These are phyloP conservation scores for Chydorus sphaericus DNA, from an alignment of 2,888 invertebrate species.

Conservation along the genomic window DNA sequence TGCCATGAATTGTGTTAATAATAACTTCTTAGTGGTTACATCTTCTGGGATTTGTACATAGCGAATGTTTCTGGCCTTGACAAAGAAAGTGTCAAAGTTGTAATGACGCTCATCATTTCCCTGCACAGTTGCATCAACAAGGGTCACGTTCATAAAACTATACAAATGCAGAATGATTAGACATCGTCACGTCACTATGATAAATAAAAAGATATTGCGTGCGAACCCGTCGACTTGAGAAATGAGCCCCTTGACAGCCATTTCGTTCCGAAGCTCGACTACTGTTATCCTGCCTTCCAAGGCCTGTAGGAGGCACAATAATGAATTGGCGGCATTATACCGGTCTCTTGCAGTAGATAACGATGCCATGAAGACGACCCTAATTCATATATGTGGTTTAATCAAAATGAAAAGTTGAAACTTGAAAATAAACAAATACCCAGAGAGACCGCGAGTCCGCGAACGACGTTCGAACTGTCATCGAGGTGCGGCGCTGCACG, in stretches of 20 bases:
- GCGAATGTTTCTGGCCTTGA: constrained; percentile 47
- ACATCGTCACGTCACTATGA: background rate
- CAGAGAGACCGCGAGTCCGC: too few relatives aligned
- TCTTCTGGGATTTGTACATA: constrained; percentile 49
- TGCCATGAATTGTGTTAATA: background rate
- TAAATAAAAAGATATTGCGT: constrained; percentile 23
- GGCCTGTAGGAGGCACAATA: constrained; percentile 41
- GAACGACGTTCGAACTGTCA: too few relatives aligned
- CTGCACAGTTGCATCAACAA: constrained; percentile 45
- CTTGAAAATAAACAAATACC: too few relatives aligned
- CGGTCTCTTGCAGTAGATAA: constrained; percentile 8
- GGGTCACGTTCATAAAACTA: constrained; percentile 50
- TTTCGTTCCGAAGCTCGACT: constrained; percentile 50
- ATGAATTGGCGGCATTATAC: constrained; percentile 11
- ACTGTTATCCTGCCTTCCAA: constrained; percentile 43
- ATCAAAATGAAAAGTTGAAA: too few relatives aligned
- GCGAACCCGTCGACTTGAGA: constrained; percentile 50
- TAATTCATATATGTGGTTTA: too few relatives aligned
- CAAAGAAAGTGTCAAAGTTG: constrained; percentile 44
- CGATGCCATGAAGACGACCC: background rate
- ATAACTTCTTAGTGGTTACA: constrained; percentile 17
- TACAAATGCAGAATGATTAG: background rate
- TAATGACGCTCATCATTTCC: constrained; percentile 44
- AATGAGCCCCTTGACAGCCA: constrained; percentile 44
- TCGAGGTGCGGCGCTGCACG: too few relatives aligned